Evolutionary conservation across 2,888 invertebrate species (phyloP).

Genomic region (Lampropteryx suffumata): DNA sequence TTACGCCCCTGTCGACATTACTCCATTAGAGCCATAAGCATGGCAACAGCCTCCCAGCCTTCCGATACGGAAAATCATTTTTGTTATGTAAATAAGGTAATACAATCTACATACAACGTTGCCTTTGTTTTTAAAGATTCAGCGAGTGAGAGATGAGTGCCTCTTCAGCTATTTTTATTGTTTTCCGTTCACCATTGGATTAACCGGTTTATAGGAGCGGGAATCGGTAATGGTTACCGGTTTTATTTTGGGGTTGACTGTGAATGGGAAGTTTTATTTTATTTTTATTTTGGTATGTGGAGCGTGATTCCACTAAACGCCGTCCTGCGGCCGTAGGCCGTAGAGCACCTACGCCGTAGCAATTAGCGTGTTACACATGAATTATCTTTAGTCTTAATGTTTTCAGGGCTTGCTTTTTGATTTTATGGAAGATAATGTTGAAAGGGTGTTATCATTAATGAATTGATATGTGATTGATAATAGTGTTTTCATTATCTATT

Average conservation of each 20-base stretch:
- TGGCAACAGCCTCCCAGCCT: constrained; percentile 25
- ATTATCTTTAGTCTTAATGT: no score
- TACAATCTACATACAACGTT: constrained; percentile 51
- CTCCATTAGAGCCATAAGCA: constrained; percentile 27
- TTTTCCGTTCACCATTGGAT: constrained; percentile 16
- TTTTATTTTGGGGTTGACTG: constrained; percentile 14
- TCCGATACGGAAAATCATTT: constrained; percentile 56
- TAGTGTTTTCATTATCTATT: no score
- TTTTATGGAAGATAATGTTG: no score
- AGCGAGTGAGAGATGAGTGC: constrained; percentile 30
- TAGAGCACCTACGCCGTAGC: no score
- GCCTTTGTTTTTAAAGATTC: constrained; percentile 48
- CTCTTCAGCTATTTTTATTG: constrained; percentile 27
- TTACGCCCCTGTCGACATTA: constrained; percentile 21
- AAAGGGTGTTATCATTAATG: no score
- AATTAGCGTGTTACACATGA: no score
- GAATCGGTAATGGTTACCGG: not conserved
- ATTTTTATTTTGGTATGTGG: no score
- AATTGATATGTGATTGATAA: no score
- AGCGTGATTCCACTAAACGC: no score
- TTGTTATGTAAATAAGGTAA: constrained; percentile 58
- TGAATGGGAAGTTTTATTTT: not conserved
- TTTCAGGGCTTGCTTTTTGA: no score
- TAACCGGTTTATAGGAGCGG: constrained; percentile 15
- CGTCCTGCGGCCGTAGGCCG: no score